Evolutionary conservation across 92 coral and sea anemone genomes (phyloP).

Genomic region (Epizoanthus illoricatus): DNA sequence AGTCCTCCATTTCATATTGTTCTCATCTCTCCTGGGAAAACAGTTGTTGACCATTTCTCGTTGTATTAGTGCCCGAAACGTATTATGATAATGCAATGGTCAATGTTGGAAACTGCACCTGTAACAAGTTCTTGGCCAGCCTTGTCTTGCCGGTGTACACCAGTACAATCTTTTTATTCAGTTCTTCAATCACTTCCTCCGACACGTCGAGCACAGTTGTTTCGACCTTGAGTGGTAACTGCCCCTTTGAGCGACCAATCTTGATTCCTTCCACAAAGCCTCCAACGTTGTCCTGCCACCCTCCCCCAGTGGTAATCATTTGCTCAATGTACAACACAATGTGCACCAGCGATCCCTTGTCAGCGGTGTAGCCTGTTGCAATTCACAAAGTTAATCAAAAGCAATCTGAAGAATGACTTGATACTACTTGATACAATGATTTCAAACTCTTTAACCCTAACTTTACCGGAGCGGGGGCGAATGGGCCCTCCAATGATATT

Average conservation of each 20-base stretch:
- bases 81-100: not conserved
- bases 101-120: constrained; percentile 52
- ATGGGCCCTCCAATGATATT: no score
- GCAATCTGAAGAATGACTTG: not conserved
- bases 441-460: no score
- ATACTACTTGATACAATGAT: no score
- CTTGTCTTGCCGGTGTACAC: constrained; percentile 90
- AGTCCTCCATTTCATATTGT: no score
- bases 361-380: constrained; percentile 58
- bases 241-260: constrained; percentile 78
- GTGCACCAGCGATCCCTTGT: constrained; percentile 78
- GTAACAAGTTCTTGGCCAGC: constrained; percentile 92
- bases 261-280: constrained; percentile 94
- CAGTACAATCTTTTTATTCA: constrained; percentile 67
- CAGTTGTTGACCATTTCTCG: no score
- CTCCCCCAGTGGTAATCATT: constrained; percentile 98
- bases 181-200: constrained; percentile 55
- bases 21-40: no score
- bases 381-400: not conserved
- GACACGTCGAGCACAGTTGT: constrained; percentile 62
- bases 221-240: constrained; percentile 81
- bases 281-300: constrained; percentile 99
- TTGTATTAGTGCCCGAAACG: no score
- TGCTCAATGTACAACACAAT: constrained; percentile 94
- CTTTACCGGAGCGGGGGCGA: no score